A percentile compares a stretch with the other conserved stretches of the same genome.
These are phyloP conservation scores for Catharus bicknelli DNA, from an alignment of 2,113 vertebrate species.

Conservation along the genomic window DNA sequence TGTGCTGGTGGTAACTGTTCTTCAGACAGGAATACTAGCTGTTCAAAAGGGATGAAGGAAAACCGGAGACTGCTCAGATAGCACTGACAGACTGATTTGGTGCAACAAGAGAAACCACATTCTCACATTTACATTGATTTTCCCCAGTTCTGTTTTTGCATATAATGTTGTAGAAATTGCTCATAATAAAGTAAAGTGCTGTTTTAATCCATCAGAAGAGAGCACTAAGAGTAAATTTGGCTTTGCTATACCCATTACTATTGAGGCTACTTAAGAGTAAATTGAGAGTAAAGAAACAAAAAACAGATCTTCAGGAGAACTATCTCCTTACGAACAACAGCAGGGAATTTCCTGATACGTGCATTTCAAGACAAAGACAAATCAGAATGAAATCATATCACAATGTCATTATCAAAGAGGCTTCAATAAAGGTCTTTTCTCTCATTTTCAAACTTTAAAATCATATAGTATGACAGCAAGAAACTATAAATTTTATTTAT, in stretches of 20 bases:
- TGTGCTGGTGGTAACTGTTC: neutral
- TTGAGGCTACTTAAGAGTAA: neutral
- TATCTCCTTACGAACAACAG: neutral
- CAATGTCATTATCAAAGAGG: neutral
- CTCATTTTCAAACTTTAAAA: neutral
- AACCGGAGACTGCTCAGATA: neutral
- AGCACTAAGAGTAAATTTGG: neutral
- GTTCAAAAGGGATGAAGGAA: neutral
- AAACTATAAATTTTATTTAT: neutral
- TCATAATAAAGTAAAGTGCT: neutral
- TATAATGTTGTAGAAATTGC: neutral
- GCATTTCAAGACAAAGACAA: neutral
- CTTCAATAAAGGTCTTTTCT: neutral
- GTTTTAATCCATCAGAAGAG: neutral
- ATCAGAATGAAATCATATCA: neutral
- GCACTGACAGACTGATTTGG: rapidly evolving
- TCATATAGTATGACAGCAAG: neutral
- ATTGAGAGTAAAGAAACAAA: neutral
- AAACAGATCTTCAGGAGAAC: neutral
- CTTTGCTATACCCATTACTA: neutral
- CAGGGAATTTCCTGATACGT: neutral
- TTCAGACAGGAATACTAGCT: neutral
- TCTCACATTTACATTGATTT: neutral
- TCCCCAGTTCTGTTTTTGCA: neutral
- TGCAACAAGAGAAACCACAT: neutral